Evolutionary conservation across 2,888 invertebrate species (phyloP), one percentile per base, ranked within the genome.

Genomic region (Tenthredo livida): DNA sequence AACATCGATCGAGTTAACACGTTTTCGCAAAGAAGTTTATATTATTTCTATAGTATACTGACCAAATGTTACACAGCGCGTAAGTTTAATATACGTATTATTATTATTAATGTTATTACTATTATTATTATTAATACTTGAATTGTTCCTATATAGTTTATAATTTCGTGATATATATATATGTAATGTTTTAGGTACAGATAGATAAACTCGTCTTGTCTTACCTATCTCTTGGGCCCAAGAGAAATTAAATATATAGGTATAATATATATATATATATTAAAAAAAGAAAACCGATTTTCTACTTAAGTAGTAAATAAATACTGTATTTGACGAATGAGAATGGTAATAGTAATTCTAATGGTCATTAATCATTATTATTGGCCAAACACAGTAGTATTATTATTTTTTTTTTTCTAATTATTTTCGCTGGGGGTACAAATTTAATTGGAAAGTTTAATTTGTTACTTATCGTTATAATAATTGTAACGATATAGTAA

Each of bases 101-200:
- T 25, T 47, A 25, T 73, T 21, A 25, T 47, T 21, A 75, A 12
- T 2, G 25, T 25, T 61, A 75, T 9, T 75, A 43, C 15, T 73
- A 25, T 73, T 21, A 37, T 12, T 75, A 75, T 10, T 21, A 61
- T 25, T 61, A 75, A 58, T 50, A 47, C n/a, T 77, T n/a, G 25
- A 54, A 77, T 17, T 77, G 54, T 77, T 54, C 50, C 50, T 77
- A 77, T n/a, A 77, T 77, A 77, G 77, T 54, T 77, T 77, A 54
- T 77, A 77, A 33, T 54, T 77, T 54, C 29, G 54, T n/a, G 29
- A 77, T 77, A 54, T 58, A 33, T 33, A 33, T 33, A 33, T 33
- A 33, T 33, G 25, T 61, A 12, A 29, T 54, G 29, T 54, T 54
- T 33, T 54, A 17, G 33, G 25, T 77, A 33, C 0, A 67, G 67